phyloP scores from a whole-genome alignment of 2,113 vertebrate species.

The Erythrolamprus reginae region DNA sequence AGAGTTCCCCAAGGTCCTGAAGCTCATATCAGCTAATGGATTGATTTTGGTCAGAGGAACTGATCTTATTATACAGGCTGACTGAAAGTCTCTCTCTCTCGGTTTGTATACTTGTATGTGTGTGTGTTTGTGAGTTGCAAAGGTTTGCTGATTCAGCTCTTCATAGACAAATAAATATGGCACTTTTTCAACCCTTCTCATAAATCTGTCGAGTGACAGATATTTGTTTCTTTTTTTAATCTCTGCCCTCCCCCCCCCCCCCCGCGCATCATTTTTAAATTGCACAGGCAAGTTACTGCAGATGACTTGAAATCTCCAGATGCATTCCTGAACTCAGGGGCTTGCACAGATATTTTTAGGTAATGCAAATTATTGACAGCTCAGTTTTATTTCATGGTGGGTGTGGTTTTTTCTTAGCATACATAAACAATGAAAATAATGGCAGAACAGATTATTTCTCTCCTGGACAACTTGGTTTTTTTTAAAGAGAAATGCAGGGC shows the following conservation, averaged over 20 bases:
- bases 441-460: background rate
- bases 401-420: background rate
- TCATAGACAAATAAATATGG: background rate
- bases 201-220: background rate
- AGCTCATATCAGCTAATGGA: conserved; percentile 51
- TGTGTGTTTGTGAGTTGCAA: background rate
- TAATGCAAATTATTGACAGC: background rate
- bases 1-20: conserved; percentile 23
- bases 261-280: background rate
- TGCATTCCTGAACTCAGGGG: background rate
- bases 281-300: background rate
- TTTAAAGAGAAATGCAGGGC: background rate
- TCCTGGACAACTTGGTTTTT: background rate
- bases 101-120: no score
- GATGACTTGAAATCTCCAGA: background rate
- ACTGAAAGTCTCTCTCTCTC: background rate
- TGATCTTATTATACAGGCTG: conserved; percentile 31
- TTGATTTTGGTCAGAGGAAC: conserved; percentile 44
- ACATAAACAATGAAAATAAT: background rate
- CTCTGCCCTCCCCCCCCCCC: no score
- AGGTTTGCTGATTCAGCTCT: conserved; percentile 21
- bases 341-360: background rate
- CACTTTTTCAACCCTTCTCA: background rate
- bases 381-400: background rate
- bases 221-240: background rate